These are phyloP conservation scores for Neoitamus cyanurus DNA, from an alignment of 2,888 invertebrate species.

Conservation along the genomic window DNA sequence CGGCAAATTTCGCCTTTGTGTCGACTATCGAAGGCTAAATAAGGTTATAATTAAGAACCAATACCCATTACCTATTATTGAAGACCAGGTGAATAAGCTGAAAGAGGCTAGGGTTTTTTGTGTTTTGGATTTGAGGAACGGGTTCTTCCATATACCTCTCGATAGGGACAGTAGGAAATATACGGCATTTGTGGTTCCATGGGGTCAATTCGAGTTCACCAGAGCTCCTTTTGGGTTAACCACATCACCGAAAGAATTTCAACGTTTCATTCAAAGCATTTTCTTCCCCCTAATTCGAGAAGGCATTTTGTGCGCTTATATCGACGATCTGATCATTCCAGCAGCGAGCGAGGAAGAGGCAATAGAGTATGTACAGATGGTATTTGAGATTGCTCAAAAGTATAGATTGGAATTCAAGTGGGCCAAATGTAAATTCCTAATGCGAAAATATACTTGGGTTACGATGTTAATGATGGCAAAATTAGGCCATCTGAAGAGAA, in stretches of 20 bases:
- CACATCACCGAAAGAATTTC: background rate
- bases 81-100: conserved; percentile 59
- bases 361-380: background rate
- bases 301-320: background rate
- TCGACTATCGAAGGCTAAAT: conserved; percentile 62
- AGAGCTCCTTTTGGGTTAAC: background rate
- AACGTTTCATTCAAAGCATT: background rate
- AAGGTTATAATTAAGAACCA: conserved; percentile 57
- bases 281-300: background rate
- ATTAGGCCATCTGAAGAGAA: background rate
- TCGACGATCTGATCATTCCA: background rate
- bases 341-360: background rate
- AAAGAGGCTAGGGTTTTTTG: conserved; percentile 55
- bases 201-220: background rate
- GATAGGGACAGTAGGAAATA: conserved; percentile 53
- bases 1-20: conserved; percentile 54
- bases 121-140: conserved; percentile 58
- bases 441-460: background rate
- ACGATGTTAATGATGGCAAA: background rate
- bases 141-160: conserved; percentile 59
- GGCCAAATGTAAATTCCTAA: background rate
- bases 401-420: background rate
- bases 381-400: background rate
- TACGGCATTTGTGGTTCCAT: conserved; percentile 36
- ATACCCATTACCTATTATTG: conserved; percentile 60